Evolutionary conservation across 2,888 invertebrate genomes (phyloP), one percentile per base, ranked within the genome.

Genomic region (Calameuta idolon): DNA sequence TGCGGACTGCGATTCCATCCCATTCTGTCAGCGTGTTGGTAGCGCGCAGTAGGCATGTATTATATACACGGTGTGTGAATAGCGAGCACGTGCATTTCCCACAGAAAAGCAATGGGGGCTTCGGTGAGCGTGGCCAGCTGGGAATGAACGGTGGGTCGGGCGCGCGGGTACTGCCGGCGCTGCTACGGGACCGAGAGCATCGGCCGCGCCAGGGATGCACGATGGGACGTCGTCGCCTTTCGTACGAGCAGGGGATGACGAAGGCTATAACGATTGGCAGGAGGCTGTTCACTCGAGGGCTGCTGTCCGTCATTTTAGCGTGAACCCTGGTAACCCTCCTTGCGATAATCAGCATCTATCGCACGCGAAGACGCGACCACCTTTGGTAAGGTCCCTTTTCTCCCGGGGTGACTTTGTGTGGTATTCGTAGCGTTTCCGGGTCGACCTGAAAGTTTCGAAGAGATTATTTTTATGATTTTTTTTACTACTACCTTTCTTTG

Each of bases 21-120:
- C 15, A 71, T 23, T 71, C 33, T 71, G 71, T 23, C 23, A 34
- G 71, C 12, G 71, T 71, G 71, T 71, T 33, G 55, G 55, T 55
- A 55, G 23, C 55, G 74, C 34, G 34, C 74, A 23, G 74, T 74
- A 74, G 74, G 74, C 23, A 35, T 37, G 74, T 74, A 74, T 74
- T 74, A 74, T 35, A 33, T 71, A 34, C 69, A n/a, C 78, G 80
- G 82, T 88, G 87, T 88, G 88, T 88, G 88, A 90, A 90, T 90
- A 89, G 88, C 84, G 86, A 89, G 88, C 90, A 90, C 90, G 90
- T 90, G 90, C 88, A 90, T 90, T 90, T 90, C 90, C 90, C 90
- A 90, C 90, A 90, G 90, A 89, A 90, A 89, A 87, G 88, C 89
- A 88, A 88, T 85, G 86, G 88, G 90, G 88, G 86, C 87, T 86